Evolutionary conservation across 2,888 invertebrate species (phyloP).

Genomic region (Chrysina gloriosa): DNA sequence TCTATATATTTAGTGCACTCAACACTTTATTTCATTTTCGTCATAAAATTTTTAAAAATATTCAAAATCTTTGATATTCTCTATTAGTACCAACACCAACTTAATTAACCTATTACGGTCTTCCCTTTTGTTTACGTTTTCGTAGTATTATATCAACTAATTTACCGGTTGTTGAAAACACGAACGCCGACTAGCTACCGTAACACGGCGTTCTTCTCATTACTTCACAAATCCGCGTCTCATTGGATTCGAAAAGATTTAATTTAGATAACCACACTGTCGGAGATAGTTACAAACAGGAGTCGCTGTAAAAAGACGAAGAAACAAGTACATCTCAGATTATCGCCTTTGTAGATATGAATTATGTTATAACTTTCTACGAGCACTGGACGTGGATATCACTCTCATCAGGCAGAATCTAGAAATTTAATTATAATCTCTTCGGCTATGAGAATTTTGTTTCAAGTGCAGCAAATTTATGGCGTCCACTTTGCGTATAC

Average conservation of each 20-base stretch:
- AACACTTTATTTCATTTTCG: no score
- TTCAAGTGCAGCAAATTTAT: no score
- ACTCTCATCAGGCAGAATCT: background rate
- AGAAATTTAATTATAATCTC: conserved; percentile 18
- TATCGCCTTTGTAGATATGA: conserved; percentile 31
- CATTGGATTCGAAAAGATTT: conserved; percentile 37
- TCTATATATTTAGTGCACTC: no score
- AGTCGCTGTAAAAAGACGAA: conserved; percentile 31
- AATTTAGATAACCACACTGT: conserved; percentile 28
- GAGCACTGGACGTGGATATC: background rate
- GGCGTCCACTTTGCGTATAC: no score
- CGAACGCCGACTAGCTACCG: conserved; percentile 22
- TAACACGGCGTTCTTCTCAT: background rate
- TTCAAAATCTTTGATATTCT: background rate
- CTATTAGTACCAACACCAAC: background rate
- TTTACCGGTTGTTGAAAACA: background rate
- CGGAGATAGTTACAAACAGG: conserved; percentile 22
- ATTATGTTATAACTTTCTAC: conserved; percentile 34
- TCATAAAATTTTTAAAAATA: background rate
- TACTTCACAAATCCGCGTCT: conserved; percentile 33
- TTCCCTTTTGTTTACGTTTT: conserved; percentile 8
- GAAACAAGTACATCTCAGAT: conserved; percentile 34
- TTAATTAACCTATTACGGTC: background rate
- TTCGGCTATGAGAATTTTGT: background rate
- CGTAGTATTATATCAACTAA: conserved; percentile 8